Conservation (phyloP, 2,888 invertebrate species). For the Parnassius apollo region DNA sequence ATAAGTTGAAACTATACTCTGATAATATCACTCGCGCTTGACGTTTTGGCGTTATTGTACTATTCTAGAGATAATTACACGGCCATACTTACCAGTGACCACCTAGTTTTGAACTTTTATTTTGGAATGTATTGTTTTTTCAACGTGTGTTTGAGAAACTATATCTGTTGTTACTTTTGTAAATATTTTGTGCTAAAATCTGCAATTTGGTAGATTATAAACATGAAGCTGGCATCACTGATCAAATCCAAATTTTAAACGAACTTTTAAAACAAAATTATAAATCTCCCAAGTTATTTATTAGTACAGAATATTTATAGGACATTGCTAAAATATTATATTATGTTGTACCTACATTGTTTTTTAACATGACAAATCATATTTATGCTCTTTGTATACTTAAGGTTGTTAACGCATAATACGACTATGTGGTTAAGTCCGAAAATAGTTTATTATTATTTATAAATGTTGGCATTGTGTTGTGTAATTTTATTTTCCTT, state of each 20-base stretch:
- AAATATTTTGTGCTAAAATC: constrained; percentile 22
- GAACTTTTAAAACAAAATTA: not conserved
- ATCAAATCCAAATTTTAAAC: not conserved
- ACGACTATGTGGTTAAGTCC: constrained; percentile 59
- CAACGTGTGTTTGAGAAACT: constrained; percentile 33
- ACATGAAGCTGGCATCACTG: constrained; percentile 9
- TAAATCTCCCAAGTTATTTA: not conserved
- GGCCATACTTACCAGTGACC: constrained; percentile 35
- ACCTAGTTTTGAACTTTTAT: constrained; percentile 28
- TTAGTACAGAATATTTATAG: constrained; percentile 18
- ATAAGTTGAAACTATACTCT: constrained; percentile 31
- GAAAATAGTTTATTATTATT: constrained; percentile 46
- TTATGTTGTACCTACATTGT: constrained; percentile 22
- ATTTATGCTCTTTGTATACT: constrained; percentile 45
- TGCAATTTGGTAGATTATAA: constrained; percentile 10
- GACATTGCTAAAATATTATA: constrained; percentile 11
- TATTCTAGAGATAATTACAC: constrained; percentile 26
- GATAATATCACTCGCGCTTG: constrained; percentile 33
- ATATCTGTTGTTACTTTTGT: constrained; percentile 25
- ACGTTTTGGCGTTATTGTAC: constrained; percentile 34
- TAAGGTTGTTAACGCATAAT: constrained; percentile 64
- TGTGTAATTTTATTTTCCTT: constrained; percentile 65
- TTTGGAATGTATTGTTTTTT: constrained; percentile 27
- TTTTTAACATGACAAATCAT: constrained; percentile 52
- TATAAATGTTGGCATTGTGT: constrained; percentile 76